Base-by-base conservation (phyloP, 2,888 invertebrate genomes). In the Resseliella maxima region DNA sequence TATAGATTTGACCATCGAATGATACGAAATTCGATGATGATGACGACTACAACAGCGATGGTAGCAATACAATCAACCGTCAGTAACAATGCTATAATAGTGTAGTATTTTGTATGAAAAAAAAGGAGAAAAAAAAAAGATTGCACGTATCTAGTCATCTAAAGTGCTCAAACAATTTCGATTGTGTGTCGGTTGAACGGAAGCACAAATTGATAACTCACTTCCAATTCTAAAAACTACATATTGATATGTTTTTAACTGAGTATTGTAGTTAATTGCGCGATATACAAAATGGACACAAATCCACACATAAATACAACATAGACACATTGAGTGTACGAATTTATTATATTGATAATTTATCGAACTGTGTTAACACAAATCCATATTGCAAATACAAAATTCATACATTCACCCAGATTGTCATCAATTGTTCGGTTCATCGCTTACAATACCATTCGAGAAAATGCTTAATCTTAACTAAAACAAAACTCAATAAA, bases 181-280 rank as follows among this genome's bases (percentile, higher is more conserved):
- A 50, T 50, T 50, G 50, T 50, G 50, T 21, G 2, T 59, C 24
- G 24, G 27, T 12, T 41, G 12, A 59, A 59, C 27, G 27, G 59
- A 59, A 59, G 59, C 50, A 5, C 59, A 59, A 59, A 59, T 59
- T 24, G 27, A 59, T 24, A 59, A 24, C 27, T 72, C 72, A 15
- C 18, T 50, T 50, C 46, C 41, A 41, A 15, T 72, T 15, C 31
- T 72, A 3, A 72, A 31, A 72, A 72, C 72, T 72, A 72, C 72
- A 35, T 72, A 72, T 72, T 72, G 72, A 72, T 59, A 59, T 72
- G 72, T 72, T 72, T 59, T 31, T 31, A 72, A 72, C 72, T 72
- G 72, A 72, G 72, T 31, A 72, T 72, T 31, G 72, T 72, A 72
- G 72, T 72, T 72, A 72, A 72, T 72, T 72, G 72, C 31, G 72